phyloP scores from a whole-genome alignment of 2,888 invertebrate genomes.

The Agriotes lineatus region DNA sequence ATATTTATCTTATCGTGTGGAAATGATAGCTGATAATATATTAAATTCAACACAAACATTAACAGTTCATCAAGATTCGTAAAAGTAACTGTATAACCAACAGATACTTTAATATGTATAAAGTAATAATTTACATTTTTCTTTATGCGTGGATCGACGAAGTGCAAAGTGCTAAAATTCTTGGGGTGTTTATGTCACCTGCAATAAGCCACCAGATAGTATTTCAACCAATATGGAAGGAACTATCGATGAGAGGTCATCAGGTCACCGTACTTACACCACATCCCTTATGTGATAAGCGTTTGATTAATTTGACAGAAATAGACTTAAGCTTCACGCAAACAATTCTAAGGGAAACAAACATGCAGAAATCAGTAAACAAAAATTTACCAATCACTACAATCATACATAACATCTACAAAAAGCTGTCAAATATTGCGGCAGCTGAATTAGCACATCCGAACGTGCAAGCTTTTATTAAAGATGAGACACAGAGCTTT shows the following conservation, averaged over 20 bases:
- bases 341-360: constrained; percentile 18
- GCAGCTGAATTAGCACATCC: constrained; percentile 7
- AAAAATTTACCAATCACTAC: not conserved
- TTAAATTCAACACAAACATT: no score
- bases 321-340: constrained; percentile 43
- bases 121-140: no score
- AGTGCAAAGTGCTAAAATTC: constrained; percentile 47
- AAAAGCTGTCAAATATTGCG: not conserved
- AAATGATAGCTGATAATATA: no score
- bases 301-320: constrained; percentile 48
- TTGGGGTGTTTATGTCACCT: constrained; percentile 53
- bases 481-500: constrained; percentile 35
- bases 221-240: constrained; percentile 44
- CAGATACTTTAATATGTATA: no score
- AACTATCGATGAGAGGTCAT: constrained; percentile 54
- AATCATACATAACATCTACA: not conserved
- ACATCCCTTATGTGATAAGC: constrained; percentile 55
- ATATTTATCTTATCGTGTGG: no score
- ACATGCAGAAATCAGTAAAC: not conserved
- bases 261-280: constrained; percentile 59
- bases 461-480: constrained; percentile 18
- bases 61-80: no score
- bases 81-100: no score
- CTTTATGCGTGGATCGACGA: no score
- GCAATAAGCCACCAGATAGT: constrained; percentile 56